A percentile compares a stretch with the other conserved stretches of the same genome.
These are phyloP conservation scores for Perdita meconis DNA, from an alignment of 2,888 invertebrate species.

Conservation along the genomic window DNA sequence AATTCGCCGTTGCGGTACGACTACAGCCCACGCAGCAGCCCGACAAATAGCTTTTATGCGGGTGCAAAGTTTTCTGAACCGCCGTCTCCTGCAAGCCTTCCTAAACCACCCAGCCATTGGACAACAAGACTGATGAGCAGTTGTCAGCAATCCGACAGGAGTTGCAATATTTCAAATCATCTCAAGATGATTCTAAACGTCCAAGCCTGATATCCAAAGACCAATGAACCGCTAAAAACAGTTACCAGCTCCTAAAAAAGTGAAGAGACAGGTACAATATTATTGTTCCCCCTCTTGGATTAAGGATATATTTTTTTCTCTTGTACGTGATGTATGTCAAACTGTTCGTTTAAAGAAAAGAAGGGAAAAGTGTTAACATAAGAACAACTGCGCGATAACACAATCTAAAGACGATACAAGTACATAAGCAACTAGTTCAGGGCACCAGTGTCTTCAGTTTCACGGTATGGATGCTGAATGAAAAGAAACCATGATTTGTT, in stretches of 20 bases:
- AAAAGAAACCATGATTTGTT: slow-evolving; percentile 45
- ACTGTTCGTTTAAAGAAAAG: slow-evolving; percentile 54
- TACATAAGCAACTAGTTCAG: slow-evolving; percentile 39
- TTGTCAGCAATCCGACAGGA: slow-evolving; percentile 73
- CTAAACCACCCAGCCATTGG: slow-evolving; percentile 93
- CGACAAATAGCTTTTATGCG: slow-evolving; percentile 85
- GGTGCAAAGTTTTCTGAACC: slow-evolving; percentile 94
- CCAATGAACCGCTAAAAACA: slow-evolving; percentile 58
- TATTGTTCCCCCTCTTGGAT: slow-evolving; percentile 40
- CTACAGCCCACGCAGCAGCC: slow-evolving; percentile 80
- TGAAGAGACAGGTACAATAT: slow-evolving; percentile 65
- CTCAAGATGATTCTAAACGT: slow-evolving; percentile 81
- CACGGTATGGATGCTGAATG: slow-evolving; percentile 42
- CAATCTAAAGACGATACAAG: slow-evolving; percentile 51
- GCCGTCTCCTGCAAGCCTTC: slow-evolving; percentile 91
- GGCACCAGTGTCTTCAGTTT: slow-evolving; percentile 55
- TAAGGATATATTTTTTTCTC: slow-evolving; percentile 53
- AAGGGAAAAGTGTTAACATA: slow-evolving; percentile 45
- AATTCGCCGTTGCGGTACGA: slow-evolving; percentile 72
- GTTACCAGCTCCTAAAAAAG: slow-evolving; percentile 63
- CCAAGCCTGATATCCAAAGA: slow-evolving; percentile 80
- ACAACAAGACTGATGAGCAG: slow-evolving; percentile 81
- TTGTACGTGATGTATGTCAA: slow-evolving; percentile 58
- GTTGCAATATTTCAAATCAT: slow-evolving; percentile 77
- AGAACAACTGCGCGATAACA: slow-evolving; percentile 57